phyloP scores from a whole-genome alignment of 1,140 invertebrate genomes.

The Eupristina koningsbergeri region DNA sequence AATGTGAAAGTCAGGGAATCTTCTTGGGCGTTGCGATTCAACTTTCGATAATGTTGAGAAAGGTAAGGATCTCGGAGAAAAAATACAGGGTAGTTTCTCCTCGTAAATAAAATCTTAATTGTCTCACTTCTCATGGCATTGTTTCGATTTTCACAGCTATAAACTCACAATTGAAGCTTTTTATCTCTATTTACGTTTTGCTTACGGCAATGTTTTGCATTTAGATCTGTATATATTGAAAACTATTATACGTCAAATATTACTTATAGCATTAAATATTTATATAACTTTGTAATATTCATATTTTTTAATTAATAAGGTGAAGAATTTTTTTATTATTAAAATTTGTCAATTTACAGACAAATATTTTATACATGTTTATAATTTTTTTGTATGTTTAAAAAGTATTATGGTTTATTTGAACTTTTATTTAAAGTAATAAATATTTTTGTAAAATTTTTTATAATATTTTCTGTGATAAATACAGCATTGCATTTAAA shows the following conservation, averaged over 20 bases:
- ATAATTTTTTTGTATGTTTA: too few relatives aligned
- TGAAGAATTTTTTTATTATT: too few relatives aligned
- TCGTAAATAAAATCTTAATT: constrained; percentile 48
- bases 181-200: background rate
- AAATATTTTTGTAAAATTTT: too few relatives aligned
- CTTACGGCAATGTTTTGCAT: constrained; percentile 19
- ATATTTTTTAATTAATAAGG: too few relatives aligned
- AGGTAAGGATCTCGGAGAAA: background rate
- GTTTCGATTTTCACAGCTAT: background rate
- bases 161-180: constrained; percentile 24
- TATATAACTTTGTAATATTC: too few relatives aligned
- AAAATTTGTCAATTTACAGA: too few relatives aligned
- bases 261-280: too few relatives aligned
- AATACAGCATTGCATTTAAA: too few relatives aligned
- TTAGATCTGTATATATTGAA: background rate
- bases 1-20: constrained; percentile 24
- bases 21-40: constrained; percentile 13
- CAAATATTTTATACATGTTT: too few relatives aligned
- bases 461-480: too few relatives aligned
- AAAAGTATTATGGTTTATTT: too few relatives aligned
- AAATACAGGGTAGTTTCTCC: constrained; percentile 27
- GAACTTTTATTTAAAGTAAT: too few relatives aligned
- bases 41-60: background rate
- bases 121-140: background rate
- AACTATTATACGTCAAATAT: background rate